Percentiles rank a stretch among this genome's conserved stretches.
phyloP scores from a whole-genome alignment of 2,797 vertebrate species.

The Darevskia mixta region DNA sequence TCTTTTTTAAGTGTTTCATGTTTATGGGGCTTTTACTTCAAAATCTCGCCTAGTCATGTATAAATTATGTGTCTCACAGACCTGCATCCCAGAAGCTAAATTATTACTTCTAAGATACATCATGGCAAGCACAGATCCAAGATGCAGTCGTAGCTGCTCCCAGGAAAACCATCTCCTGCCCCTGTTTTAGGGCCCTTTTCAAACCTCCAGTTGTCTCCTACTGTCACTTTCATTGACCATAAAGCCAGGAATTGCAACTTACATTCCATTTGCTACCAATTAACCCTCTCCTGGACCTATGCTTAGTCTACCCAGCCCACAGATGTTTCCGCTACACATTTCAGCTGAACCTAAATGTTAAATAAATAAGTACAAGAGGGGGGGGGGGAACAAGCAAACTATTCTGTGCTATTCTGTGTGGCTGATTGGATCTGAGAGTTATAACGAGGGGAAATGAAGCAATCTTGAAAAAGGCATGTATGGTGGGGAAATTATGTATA shows the following conservation, averaged over 20 bases:
- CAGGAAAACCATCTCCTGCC: background rate
- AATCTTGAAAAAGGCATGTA: background rate
- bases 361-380: background rate
- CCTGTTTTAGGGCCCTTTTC: background rate
- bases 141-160: background rate
- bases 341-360: background rate
- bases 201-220: background rate
- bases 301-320: background rate
- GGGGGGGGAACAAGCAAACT: background rate
- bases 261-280: background rate
- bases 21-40: background rate
- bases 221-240: background rate
- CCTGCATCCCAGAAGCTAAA: background rate
- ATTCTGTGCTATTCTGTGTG: background rate
- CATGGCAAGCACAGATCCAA: background rate
- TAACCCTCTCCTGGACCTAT: no score
- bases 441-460: no score
- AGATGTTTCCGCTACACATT: background rate
- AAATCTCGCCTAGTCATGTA: background rate
- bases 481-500: background rate
- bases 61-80: background rate
- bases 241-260: background rate
- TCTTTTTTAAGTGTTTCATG: background rate
- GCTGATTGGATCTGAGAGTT: background rate
- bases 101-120: slow-evolving; percentile 5